These are phyloP conservation scores for Streblospio benedicti DNA, from an alignment of 1,140 invertebrate genomes.

Conservation along the genomic window DNA sequence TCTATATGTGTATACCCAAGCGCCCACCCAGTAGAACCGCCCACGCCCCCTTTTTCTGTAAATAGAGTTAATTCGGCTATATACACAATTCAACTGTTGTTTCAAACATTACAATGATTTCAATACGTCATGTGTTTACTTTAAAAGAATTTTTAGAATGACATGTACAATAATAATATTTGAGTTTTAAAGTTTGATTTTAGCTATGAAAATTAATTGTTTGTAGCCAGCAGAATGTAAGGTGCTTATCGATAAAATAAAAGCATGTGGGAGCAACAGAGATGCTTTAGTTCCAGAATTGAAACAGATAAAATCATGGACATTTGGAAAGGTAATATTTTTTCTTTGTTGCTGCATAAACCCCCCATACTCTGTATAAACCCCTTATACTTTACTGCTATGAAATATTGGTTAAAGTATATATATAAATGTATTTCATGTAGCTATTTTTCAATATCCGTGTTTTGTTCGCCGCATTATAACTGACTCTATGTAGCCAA, in stretches of 20 bases:
- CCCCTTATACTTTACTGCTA: not conserved
- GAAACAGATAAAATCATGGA: conserved; percentile 72
- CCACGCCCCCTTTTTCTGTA: conserved; percentile 3
- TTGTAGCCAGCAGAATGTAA: conserved; percentile 70
- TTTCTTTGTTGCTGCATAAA: not conserved
- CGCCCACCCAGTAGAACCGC: conserved; percentile 7
- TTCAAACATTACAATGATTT: not conserved
- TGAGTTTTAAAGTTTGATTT: no score
- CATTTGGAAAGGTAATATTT: conserved; percentile 64
- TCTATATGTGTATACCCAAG: no score
- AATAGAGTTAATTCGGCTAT: conserved; percentile 6
- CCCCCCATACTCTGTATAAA: not conserved
- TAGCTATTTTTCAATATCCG: not conserved
- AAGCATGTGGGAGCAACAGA: conserved; percentile 60
- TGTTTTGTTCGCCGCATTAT: not conserved
- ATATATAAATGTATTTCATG: not conserved
- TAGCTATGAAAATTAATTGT: no score
- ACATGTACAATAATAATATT: no score
- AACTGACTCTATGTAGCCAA: not conserved
- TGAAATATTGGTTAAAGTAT: no score
- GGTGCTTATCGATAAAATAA: conserved; percentile 67
- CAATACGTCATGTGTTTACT: not conserved
- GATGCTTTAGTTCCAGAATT: conserved; percentile 61
- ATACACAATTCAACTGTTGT: not conserved
- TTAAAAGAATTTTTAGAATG: conserved; percentile 2